A percentile compares a stretch with the other conserved stretches of the same genome.
These are phyloP conservation scores for Columba janthina DNA, from an alignment of 2,113 vertebrate genomes.

Conservation along the genomic window DNA sequence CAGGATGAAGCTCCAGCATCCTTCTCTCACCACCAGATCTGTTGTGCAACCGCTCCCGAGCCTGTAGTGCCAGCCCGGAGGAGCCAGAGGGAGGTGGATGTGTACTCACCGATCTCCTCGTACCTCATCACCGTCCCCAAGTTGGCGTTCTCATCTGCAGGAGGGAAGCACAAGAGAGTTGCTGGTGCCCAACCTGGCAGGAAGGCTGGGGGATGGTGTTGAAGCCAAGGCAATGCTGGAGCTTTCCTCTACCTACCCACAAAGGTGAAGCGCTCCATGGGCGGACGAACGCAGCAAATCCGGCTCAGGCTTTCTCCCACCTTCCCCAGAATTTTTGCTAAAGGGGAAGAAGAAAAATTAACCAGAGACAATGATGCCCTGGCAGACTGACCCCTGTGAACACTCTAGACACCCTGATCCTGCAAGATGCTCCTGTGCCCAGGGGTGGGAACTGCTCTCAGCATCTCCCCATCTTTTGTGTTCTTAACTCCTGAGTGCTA, in stretches of 20 bases:
- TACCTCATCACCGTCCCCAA: constrained; percentile 93
- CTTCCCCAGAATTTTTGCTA: constrained; percentile 94
- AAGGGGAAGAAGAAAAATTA: background rate
- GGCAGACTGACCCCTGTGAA: fast-evolving
- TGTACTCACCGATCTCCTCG: constrained; percentile 93
- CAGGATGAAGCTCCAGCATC: background rate
- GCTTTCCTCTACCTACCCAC: constrained; percentile 80
- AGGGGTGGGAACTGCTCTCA: background rate
- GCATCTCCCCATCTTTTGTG: background rate
- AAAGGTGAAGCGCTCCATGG: constrained; percentile 94
- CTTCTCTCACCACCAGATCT: background rate
- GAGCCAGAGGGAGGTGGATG: fast-evolving
- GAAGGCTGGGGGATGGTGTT: background rate
- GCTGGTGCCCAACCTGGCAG: background rate
- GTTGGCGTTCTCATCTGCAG: constrained; percentile 95
- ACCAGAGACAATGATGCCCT: background rate
- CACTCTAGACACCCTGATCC: fast-evolving
- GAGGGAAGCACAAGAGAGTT: background rate
- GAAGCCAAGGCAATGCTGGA: background rate
- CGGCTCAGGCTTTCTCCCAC: constrained; percentile 91
- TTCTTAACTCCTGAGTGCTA: background rate
- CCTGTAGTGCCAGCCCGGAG: fast-evolving
- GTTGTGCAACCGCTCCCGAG: background rate
- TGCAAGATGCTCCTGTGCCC: background rate
- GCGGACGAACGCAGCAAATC: constrained; percentile 95